Evolutionary conservation across 2,888 invertebrate genomes (phyloP).

Genomic region (Eumacrocentrus americanus): DNA sequence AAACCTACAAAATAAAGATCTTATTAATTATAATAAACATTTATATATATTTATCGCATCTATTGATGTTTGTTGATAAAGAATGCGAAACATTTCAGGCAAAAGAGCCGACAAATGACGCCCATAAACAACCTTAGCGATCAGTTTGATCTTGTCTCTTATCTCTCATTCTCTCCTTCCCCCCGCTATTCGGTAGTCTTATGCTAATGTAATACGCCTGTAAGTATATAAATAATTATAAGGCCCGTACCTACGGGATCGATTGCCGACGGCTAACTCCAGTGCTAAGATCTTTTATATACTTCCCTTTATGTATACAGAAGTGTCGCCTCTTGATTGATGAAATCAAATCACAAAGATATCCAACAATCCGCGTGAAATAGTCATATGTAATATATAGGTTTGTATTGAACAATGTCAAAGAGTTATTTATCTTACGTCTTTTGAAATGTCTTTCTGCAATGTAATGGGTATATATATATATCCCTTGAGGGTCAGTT

Average conservation of each 20-base stretch:
- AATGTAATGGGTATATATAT: too few species aligned
- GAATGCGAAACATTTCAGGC: background rate
- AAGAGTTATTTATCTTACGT: too few species aligned
- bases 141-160: slow-evolving; percentile 2
- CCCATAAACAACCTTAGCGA: slow-evolving; percentile 15
- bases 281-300: background rate
- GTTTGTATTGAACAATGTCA: background rate
- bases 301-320: background rate
- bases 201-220: slow-evolving; percentile 37
- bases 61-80: too few species aligned
- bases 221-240: slow-evolving; percentile 38
- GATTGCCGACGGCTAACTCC: slow-evolving; percentile 16
- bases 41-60: too few species aligned
- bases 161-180: slow-evolving; percentile 17
- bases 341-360: background rate
- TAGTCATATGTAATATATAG: background rate
- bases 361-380: background rate
- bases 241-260: slow-evolving; percentile 31
- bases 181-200: slow-evolving; percentile 34
- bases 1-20: too few species aligned
- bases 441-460: too few species aligned
- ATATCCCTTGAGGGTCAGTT: slow-evolving; percentile 11
- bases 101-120: slow-evolving; percentile 4
- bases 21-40: too few species aligned
- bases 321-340: background rate